phyloP scores from a whole-genome alignment of 2,797 vertebrate species.

The Lindbergichthys nudifrons region DNA sequence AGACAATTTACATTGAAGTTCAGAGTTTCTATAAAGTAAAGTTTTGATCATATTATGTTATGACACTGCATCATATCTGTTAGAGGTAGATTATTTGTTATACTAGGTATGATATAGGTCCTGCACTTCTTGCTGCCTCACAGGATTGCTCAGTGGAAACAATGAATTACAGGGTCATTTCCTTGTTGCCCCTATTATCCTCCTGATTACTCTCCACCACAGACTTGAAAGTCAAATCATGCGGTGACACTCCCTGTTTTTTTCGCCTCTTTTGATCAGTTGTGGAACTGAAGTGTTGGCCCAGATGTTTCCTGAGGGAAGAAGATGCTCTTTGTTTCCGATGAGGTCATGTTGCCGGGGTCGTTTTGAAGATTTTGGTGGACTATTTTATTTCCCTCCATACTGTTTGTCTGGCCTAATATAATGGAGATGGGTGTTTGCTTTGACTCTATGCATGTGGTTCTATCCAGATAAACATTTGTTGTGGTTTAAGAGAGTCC shows the following conservation, averaged over 20 bases:
- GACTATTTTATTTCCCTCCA: not conserved
- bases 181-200: constrained; percentile 56
- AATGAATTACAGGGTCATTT: constrained; percentile 65
- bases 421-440: not conserved
- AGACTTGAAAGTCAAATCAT: constrained; percentile 33
- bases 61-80: not conserved
- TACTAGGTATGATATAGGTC: not conserved
- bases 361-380: not conserved
- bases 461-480: not conserved
- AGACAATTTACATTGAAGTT: not conserved
- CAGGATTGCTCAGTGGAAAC: constrained; percentile 55
- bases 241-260: constrained; percentile 7
- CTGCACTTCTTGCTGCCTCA: constrained; percentile 1
- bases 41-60: not conserved
- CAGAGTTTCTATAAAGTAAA: not conserved
- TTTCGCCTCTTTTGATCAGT: constrained; percentile 27
- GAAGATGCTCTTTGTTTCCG: constrained; percentile 58
- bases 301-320: constrained; percentile 72
- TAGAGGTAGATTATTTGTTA: not conserved
- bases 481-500: not conserved
- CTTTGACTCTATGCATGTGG: not conserved
- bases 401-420: not conserved
- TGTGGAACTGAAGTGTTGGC: constrained; percentile 35
- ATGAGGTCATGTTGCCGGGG: constrained; percentile 49
- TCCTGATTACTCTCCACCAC: not conserved